Base-by-base conservation (phyloP, 2,797 vertebrate genomes). In the Florisuga fusca region DNA sequence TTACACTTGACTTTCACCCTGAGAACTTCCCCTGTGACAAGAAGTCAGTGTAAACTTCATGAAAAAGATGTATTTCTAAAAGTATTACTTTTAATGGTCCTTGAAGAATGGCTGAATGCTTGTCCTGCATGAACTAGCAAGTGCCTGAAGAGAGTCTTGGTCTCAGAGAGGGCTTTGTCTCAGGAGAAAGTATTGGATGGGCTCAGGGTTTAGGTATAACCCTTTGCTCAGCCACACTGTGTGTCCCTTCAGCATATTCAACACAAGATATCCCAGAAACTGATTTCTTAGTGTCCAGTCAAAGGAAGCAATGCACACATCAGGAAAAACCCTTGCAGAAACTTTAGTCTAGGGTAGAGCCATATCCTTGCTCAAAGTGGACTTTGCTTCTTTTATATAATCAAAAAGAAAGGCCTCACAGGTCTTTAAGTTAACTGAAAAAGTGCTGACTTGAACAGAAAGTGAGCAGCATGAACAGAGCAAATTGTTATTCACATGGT, bases 141-240 rank as follows among this genome's bases (percentile, higher is more conserved):
- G 20, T 79, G 72, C 68, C 33, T 21, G 71, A 69, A 89, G 86
- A 33, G 63, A 89, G 7, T 62, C 38, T 88, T 81, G 10, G 20
- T 86, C 45, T 90, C 77, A 88, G 74, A 67, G 22, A 79, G 48
- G 59, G 53, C 18, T 94, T 82, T 93, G n/a, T 61, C 68, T 73
- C 45, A 36, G 17, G 19, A 45, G 15, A 31, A 21, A 90, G 6
- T n/a, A 38, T 33, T 76, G 54, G 57, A 55, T 58, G 54, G 48
- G 62, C 48, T 74, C 36, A 57, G 31, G 8, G 84, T 90, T 94
- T 73, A 74, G 46, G 7, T 69, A 22, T 59, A 90, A 87, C 45
- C 41, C 27, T 43, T 88, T 67, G 7, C 31, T 90, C 43, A 67
- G 50, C 34, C 10, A 20, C 45, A 48, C 2, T 67, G 2, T 36